Evolutionary conservation across 2,888 invertebrate genomes (phyloP), one percentile per base, ranked within the genome.

Genomic region (Caradrina kadenii): DNA sequence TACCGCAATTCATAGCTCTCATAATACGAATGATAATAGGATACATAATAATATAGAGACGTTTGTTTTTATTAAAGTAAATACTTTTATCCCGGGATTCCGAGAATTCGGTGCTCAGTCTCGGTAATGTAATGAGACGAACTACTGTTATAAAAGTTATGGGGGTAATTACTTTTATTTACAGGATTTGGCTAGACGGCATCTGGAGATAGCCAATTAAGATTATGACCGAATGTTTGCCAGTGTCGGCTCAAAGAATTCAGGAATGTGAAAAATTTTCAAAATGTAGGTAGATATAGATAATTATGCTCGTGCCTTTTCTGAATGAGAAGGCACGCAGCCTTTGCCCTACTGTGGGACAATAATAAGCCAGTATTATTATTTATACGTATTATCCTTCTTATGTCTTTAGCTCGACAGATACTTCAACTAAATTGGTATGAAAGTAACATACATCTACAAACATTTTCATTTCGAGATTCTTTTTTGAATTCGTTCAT

Each of bases 1-100:
- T 79, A 89, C 88, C 83, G 74, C 81, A 69, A 82, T 87, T 86
- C 73, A 81, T 75, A 81, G 65, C 79, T 78, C 81, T 80, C 81
- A 82, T 87, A 85, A 86, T 84, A 79, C 81, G 82, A 86, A 87
- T 83, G 80, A 80, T 82, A 84, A 82, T 82, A 78, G 73, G 79
- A 67, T 65, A 79, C 78, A 76, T 80, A 78, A 74, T 76, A 72
- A 76, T 76, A 69, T 72, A 70, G 35, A 76, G 48, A 67, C 59
- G 68, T 80, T 80, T 75, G 80, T 76, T 75, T 68, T n/a, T 39
- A 61, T 63, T 63, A 48, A 66, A 67, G 31, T 52, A 45, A 63
- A 59, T 65, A 60, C 60, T 63, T 59, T 70, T 53, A 76, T 49
- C 59, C 42, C 11, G 15, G 15, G 59, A 55, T 69, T 64, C 26